Evolutionary conservation across 2,113 vertebrate genomes (phyloP), one percentile per base, ranked within the genome.

Genomic region (Tor tambroides): DNA sequence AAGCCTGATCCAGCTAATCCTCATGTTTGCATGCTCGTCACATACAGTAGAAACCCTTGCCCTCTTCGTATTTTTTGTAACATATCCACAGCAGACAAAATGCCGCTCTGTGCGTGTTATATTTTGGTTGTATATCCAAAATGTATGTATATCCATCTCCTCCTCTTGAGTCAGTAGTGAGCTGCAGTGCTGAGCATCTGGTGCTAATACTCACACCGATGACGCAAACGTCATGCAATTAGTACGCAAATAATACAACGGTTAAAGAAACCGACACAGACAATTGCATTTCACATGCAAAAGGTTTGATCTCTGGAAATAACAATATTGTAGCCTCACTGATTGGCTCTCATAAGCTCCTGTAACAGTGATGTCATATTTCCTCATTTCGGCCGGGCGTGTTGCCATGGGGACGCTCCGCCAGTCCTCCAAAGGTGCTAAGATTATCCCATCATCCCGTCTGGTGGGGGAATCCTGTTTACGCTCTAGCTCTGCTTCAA

Each of bases 331-430:
- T 1, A 12, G 49, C 49, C n/a, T 32, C 65, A 3, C 28, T 69
- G 26, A 49, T 77, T 49, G 19, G 46, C 12, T 54, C 3, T 79
- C 32, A 0, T 23, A 11, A 32, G 19, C 78, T 80, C 23, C 17
- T 41, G 54, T 41, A 38, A 26, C 10, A 14, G 83, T 76, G 83
- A 59, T 72, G 65, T 67, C 71, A 38, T 11, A 49, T 30, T 54
- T 80, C 26, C 59, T 72, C 78, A 38, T 69, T 14, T 59, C 56
- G 56, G 79, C 56, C 21, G 85, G 83, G 51, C 35, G 32, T 32
- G 89, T 87, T 90, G 87, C 87, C 71, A 86, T 86, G 83, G 86
- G 30, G 77, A 88, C 56, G 15, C 61, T 51, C 26, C 54, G 72
- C 82, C 56, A 69, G 46, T 72, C 78, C 38, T 74, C 78, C 88